phyloP scores from a whole-genome alignment of 2,888 invertebrate genomes.

The Xylocampa areola region DNA sequence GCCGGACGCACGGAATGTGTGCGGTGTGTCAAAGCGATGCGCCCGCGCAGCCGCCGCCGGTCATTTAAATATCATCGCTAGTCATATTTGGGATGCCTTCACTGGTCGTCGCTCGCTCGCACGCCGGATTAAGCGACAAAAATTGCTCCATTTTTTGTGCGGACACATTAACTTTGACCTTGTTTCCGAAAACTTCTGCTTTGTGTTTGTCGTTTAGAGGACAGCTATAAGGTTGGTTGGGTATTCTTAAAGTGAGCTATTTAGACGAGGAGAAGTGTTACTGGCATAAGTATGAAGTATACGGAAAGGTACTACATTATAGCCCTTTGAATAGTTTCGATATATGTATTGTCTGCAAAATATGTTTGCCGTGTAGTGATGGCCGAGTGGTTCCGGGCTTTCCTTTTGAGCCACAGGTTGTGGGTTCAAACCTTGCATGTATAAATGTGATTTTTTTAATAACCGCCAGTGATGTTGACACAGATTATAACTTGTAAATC shows the following conservation, averaged over 20 bases:
- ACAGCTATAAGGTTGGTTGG: background rate
- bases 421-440: too few relatives aligned
- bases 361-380: too few relatives aligned
- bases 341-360: too few relatives aligned
- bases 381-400: too few relatives aligned
- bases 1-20: constrained; percentile 45
- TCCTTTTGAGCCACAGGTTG: too few relatives aligned
- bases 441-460: too few relatives aligned
- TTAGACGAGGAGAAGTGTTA: too few relatives aligned
- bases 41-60: constrained; percentile 56
- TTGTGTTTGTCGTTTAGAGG: constrained; percentile 27
- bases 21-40: constrained; percentile 61
- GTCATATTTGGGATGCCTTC: constrained; percentile 66
- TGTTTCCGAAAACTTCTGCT: constrained; percentile 28
- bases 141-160: constrained; percentile 69
- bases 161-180: constrained; percentile 56
- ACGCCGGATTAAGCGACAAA: constrained; percentile 73
- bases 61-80: constrained; percentile 76
- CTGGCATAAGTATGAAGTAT: too few relatives aligned
- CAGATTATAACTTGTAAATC: too few relatives aligned
- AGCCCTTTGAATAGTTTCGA: too few relatives aligned
- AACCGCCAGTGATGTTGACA: too few relatives aligned
- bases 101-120: constrained; percentile 37
- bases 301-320: too few relatives aligned
- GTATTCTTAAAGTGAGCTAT: background rate